Conservation (phyloP, 2,113 vertebrate species). For the Rhynchomys soricoides region DNA sequence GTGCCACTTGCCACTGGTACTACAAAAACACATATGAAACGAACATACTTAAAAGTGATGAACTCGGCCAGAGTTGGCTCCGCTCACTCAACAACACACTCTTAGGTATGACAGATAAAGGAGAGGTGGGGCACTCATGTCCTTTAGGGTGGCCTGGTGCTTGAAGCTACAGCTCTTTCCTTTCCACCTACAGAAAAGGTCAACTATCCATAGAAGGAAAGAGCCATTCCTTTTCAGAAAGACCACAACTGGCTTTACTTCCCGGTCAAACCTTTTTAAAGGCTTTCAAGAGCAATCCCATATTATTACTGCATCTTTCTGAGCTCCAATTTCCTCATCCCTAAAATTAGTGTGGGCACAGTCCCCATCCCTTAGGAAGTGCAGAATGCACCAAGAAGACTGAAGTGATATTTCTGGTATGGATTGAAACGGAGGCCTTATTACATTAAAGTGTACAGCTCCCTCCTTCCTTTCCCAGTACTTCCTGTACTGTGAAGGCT, state of each 20-base stretch:
- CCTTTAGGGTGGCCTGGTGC: not conserved
- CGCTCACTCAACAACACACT: not conserved
- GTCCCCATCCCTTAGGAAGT: fast-evolving
- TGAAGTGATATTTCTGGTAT: fast-evolving
- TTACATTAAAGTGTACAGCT: not conserved
- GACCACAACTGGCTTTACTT: not conserved
- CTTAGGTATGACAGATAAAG: not conserved
- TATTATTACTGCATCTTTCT: not conserved
- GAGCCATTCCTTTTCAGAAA: too few relatives aligned
- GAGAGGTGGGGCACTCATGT: fast-evolving
- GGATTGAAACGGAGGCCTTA: not conserved
- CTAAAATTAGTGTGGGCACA: not conserved
- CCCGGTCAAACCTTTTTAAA: not conserved
- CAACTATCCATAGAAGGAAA: not conserved
- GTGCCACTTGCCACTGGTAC: not conserved
- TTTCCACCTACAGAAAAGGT: not conserved
- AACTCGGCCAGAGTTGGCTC: fast-evolving
- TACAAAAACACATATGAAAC: fast-evolving
- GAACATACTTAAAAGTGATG: fast-evolving
- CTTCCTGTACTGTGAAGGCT: not conserved
- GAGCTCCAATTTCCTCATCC: not conserved
- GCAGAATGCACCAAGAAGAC: fast-evolving
- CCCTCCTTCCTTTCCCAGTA: fast-evolving
- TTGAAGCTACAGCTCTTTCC: not conserved
- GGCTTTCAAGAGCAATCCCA: not conserved